Evolutionary conservation across 2,888 invertebrate species (phyloP).

Genomic region (Iselma pallidipennis): DNA sequence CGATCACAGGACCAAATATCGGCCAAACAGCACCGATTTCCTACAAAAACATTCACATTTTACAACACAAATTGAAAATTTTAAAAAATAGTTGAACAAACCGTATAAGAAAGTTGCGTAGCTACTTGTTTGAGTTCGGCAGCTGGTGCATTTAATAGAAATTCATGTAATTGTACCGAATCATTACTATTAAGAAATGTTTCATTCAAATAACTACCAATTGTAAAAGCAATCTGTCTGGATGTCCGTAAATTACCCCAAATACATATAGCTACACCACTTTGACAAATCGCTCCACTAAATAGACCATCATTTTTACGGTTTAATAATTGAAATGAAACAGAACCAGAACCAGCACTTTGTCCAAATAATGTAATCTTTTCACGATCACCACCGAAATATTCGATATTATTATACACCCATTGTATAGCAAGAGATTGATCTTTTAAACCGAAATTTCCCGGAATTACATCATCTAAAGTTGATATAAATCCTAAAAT

Average conservation of each 20-base stretch:
- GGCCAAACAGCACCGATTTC: not conserved
- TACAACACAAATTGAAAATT: no score
- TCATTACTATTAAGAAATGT: conserved; percentile 13
- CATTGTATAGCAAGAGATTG: conserved; percentile 23
- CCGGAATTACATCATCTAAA: conserved; percentile 28
- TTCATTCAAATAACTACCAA: conserved; percentile 19
- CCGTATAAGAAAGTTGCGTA: not conserved
- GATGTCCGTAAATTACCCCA: conserved; percentile 22
- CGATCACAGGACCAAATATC: conserved; percentile 6
- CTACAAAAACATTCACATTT: no score
- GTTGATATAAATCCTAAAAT: conserved; percentile 36
- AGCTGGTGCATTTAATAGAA: conserved; percentile 20
- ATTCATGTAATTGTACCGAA: conserved; percentile 15
- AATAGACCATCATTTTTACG: conserved; percentile 20
- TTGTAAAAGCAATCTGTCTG: conserved; percentile 15
- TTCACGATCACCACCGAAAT: conserved; percentile 29
- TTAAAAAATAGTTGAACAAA: not conserved
- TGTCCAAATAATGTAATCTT: conserved; percentile 28
- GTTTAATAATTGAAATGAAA: conserved; percentile 24
- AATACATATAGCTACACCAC: conserved; percentile 26
- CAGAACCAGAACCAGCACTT: conserved; percentile 29
- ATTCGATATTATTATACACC: conserved; percentile 21
- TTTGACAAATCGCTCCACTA: conserved; percentile 26
- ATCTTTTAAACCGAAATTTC: conserved; percentile 32
- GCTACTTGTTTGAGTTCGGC: conserved; percentile 15